A percentile compares a stretch with the other conserved stretches of the same genome.
Conservation (phyloP, 2,797 vertebrate genomes). For the Acipenser transmontanus region DNA sequence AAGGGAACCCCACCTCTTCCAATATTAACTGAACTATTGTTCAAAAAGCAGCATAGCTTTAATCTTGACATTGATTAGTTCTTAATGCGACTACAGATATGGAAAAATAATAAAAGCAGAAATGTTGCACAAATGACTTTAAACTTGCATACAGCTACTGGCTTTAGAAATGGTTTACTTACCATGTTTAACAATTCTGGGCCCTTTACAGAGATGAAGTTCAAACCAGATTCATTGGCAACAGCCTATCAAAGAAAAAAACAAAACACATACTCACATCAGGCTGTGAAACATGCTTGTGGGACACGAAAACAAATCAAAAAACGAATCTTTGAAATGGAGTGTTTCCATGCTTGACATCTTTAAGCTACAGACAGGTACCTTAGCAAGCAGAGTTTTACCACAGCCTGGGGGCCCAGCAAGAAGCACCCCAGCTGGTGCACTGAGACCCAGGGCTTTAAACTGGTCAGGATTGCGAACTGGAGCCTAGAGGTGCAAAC, state of each 20-base stretch:
- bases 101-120: too few relatives aligned
- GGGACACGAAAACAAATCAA: not conserved
- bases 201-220: conserved; percentile 96
- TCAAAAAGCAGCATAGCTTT: too few relatives aligned
- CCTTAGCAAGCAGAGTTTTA: conserved; percentile 92
- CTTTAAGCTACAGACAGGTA: conserved; percentile 29
- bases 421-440: conserved; percentile 85
- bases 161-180: conserved; percentile 35
- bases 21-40: too few relatives aligned
- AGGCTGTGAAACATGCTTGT: not conserved
- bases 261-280: conserved; percentile 21
- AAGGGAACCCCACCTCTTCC: too few relatives aligned
- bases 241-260: conserved; percentile 68
- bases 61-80: too few relatives aligned
- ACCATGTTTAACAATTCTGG: conserved; percentile 97
- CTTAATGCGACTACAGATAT: too few relatives aligned
- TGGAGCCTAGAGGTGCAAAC: conserved; percentile 66
- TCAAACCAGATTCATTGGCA: conserved; percentile 92
- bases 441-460: conserved; percentile 73
- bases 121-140: too few relatives aligned
- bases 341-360: too few relatives aligned
- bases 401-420: conserved; percentile 94
- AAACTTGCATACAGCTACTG: too few relatives aligned
- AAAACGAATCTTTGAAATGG: not conserved
- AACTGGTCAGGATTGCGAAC: conserved; percentile 82